Base-by-base conservation (phyloP, 1,140 invertebrate species). In the Aricia agestis region DNA sequence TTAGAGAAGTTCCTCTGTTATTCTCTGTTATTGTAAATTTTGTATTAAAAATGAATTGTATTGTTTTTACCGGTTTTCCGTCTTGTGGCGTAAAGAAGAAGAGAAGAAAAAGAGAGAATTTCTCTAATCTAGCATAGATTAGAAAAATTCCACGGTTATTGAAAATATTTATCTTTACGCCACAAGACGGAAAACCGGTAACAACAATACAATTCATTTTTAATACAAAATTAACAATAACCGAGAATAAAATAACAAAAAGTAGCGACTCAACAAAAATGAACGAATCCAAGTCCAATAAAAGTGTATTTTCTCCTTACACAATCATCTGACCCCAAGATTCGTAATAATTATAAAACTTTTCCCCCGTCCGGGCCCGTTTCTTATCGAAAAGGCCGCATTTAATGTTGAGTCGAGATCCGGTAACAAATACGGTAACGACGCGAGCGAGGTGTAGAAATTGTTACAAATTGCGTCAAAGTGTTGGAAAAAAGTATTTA, bases 391-490 rank as follows among this genome's bases (percentile, higher is more conserved):
- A 52, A 52, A 13, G 11, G 11, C 45, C 45, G 45, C 45, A 13
- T 52, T 52, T 52, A 52, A 52, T 11, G 45, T 36, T 36, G 45
- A 52, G 13, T 15, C 45, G 45, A 52, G 13, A 52, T 52, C 45
- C 45, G 45, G 11, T 52, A 59, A 59, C 18, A 59, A 59, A 59
- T 19, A 18, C 58, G n/a, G 58, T 59, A 59, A 59, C 58, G 58
- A 59, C 58, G 18, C 58, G 58, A 25, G 58, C 69, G 45, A 72
- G 68, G 74, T 72, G 74, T 71, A 74, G 78, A 78, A 84, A 84
- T 80, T 82, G 81, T 77, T 76, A 82, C 76, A 79, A 81, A 83
- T 82, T 76, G 75, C 71, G 67, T 71, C 71, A 78, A 77, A 79
- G 76, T 73, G 76, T 66, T 71, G 73, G 66, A 9, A 72, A 67